These are phyloP conservation scores for Latrodectus geometricus DNA, from an alignment of 1,140 invertebrate species.

Conservation along the genomic window DNA sequence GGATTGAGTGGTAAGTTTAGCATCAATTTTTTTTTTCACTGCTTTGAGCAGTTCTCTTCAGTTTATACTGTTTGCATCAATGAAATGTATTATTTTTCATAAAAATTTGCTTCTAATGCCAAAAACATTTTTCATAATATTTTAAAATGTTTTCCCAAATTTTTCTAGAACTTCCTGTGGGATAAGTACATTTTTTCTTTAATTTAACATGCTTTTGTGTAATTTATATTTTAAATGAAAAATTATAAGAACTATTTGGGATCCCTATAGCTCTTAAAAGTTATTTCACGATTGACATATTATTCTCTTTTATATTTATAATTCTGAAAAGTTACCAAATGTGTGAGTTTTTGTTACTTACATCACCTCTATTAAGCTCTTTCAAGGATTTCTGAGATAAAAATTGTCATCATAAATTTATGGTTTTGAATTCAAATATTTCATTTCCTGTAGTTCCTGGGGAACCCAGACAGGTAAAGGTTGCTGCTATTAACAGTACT, in stretches of 20 bases:
- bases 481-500: conserved; percentile 89
- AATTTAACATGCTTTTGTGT: not conserved
- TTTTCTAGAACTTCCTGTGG: not conserved
- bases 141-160: not conserved
- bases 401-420: not conserved
- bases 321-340: too few relatives aligned
- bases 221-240: not conserved
- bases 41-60: not conserved
- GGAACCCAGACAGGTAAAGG: conserved; percentile 91
- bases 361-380: too few relatives aligned
- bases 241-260: not conserved
- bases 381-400: too few relatives aligned
- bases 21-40: not conserved
- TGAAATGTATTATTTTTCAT: not conserved
- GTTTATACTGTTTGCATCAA: not conserved
- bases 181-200: not conserved
- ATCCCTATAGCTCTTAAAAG: not conserved
- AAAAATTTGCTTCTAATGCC: not conserved
- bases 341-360: too few relatives aligned
- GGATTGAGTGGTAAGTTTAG: conserved; percentile 29
- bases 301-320: too few relatives aligned
- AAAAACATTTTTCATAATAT: not conserved
- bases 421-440: not conserved
- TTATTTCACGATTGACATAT: too few relatives aligned
- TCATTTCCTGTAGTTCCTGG: conserved; percentile 82